These are phyloP conservation scores for Strongylocentrotus purpuratus DNA, from an alignment of 35 echinoderm and acorn worm genomes.

Conservation along the genomic window DNA sequence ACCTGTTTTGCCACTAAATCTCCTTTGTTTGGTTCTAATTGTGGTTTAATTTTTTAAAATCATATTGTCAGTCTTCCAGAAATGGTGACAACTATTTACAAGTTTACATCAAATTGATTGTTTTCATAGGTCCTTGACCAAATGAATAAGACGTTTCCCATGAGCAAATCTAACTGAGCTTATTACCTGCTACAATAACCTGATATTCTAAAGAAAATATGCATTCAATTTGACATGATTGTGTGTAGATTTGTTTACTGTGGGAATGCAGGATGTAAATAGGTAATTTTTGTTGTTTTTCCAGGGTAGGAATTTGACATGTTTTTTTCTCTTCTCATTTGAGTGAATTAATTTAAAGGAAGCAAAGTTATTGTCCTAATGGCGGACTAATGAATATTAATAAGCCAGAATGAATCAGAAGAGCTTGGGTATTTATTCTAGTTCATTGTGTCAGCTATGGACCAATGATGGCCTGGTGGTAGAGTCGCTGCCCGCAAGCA, in stretches of 20 bases:
- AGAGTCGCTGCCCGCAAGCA: too few relatives aligned
- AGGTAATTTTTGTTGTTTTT: too few relatives aligned
- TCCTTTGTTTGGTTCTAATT: background rate
- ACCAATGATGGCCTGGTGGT: too few relatives aligned
- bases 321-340: background rate
- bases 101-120: background rate
- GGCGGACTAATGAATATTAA: too few relatives aligned
- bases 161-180: background rate
- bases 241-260: too few relatives aligned
- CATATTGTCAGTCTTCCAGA: background rate
- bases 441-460: too few relatives aligned
- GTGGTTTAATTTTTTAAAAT: background rate
- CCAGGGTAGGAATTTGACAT: too few relatives aligned
- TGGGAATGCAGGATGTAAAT: background rate
- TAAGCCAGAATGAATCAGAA: too few relatives aligned
- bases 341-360: too few relatives aligned
- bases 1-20: background rate
- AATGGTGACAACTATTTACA: background rate
- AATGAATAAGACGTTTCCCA: too few relatives aligned
- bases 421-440: too few relatives aligned
- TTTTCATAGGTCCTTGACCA: background rate
- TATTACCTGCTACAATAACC: background rate
- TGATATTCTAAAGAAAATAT: background rate
- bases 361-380: too few relatives aligned
- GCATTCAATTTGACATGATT: background rate